Percentiles rank a stretch among this genome's conserved stretches.
Evolutionary conservation across 2,113 vertebrate genomes (phyloP).

Genomic region (Cochlearius cochlearius): DNA sequence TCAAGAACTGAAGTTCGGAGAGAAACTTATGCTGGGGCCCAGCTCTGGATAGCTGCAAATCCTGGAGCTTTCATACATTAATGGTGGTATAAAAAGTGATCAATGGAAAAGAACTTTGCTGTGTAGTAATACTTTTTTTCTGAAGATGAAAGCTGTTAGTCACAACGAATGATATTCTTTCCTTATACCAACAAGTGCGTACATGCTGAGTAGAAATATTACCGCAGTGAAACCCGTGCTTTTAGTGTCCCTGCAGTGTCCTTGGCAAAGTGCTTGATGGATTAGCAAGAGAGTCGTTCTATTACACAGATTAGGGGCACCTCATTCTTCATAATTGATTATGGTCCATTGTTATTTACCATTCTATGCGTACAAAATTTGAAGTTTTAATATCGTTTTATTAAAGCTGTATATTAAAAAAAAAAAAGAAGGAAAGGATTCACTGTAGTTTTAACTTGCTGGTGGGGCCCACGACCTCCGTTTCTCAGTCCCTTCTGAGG

Average conservation of each 20-base stretch:
- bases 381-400: neutral
- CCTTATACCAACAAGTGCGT: neutral
- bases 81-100: neutral
- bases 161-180: neutral
- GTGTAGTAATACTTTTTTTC: neutral
- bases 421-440: neutral
- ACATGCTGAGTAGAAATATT: neutral
- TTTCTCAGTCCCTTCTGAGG: neutral
- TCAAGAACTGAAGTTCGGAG: neutral
- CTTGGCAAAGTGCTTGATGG: neutral
- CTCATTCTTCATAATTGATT: neutral
- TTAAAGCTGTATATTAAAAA: neutral
- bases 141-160: neutral
- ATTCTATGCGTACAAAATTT: neutral
- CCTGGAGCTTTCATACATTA: neutral
- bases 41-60: neutral
- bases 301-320: neutral
- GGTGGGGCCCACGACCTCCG: neutral
- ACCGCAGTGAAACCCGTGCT: neutral
- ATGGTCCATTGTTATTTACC: neutral
- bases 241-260: neutral
- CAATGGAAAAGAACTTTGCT: neutral
- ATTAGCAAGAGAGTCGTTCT: neutral
- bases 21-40: neutral
- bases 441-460: neutral